Conservation (phyloP, 2,113 vertebrate genomes). For the Solea senegalensis region DNA sequence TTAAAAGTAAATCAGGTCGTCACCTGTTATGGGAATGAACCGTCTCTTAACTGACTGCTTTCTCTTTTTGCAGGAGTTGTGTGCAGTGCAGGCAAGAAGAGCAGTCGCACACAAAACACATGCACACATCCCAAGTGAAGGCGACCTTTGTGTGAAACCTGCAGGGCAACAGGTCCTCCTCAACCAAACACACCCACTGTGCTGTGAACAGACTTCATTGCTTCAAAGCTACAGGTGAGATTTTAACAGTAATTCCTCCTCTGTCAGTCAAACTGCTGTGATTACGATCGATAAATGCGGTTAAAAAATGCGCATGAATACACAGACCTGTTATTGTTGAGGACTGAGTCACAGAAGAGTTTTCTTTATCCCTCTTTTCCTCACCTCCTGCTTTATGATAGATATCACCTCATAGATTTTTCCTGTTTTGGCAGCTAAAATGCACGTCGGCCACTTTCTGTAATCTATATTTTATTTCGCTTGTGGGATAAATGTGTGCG, state of each 20-base stretch:
- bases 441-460: constrained; percentile 61
- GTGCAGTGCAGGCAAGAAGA: constrained; percentile 10
- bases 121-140: neutral
- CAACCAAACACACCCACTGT: constrained; percentile 10
- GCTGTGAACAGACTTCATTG: constrained; percentile 12
- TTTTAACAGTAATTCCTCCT: neutral
- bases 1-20: neutral
- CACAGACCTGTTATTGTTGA: constrained; percentile 4
- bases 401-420: neutral
- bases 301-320: constrained; percentile 22
- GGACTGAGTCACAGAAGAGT: neutral
- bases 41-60: constrained; percentile 23
- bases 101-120: constrained; percentile 14
- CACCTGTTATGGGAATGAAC: constrained; percentile 1
- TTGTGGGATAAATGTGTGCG: constrained; percentile 13
- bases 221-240: constrained; percentile 56
- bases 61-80: constrained; percentile 55
- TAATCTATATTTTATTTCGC: constrained; percentile 54
- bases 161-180: constrained; percentile 29
- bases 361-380: no score
- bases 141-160: constrained; percentile 31
- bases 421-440: neutral
- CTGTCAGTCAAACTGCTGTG: neutral
- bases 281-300: constrained; percentile 2
- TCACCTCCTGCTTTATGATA: constrained; percentile 21